phyloP scores from a whole-genome alignment of 2,888 invertebrate species.

The Coenonympha arcania region DNA sequence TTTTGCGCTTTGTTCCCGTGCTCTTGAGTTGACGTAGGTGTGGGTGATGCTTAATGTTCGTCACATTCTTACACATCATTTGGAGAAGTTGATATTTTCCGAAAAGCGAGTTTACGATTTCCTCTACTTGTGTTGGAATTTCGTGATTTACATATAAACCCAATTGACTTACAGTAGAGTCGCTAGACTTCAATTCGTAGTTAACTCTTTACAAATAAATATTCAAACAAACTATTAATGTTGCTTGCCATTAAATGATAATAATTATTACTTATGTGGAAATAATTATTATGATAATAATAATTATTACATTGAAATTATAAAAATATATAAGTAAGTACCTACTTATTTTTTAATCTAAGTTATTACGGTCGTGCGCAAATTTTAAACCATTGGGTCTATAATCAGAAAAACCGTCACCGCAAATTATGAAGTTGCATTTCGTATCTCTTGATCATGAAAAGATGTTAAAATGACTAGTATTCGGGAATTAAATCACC shows the following conservation, averaged over 20 bases:
- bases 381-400: background rate
- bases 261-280: too few relatives aligned
- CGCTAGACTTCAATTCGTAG: constrained; percentile 70
- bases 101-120: constrained; percentile 12
- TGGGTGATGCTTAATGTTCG: constrained; percentile 6
- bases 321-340: constrained; percentile 26
- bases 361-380: background rate
- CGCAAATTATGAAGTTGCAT: too few relatives aligned
- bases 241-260: constrained; percentile 66
- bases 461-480: too few relatives aligned
- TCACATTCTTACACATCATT: background rate
- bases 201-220: constrained; percentile 53
- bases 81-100: constrained; percentile 13
- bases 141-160: constrained; percentile 24
- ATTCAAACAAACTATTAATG: constrained; percentile 54
- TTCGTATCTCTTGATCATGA: too few relatives aligned
- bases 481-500: too few relatives aligned
- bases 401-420: too few relatives aligned
- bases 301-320: constrained; percentile 56
- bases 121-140: constrained; percentile 7
- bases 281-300: too few relatives aligned
- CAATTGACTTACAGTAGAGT: constrained; percentile 56
- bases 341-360: too few relatives aligned
- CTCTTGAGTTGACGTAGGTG: constrained; percentile 2
- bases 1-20: background rate